A percentile compares a stretch with the other conserved stretches of the same genome.
Conservation (phyloP, 1,140 invertebrate genomes). For the Procambarus clarkii region DNA sequence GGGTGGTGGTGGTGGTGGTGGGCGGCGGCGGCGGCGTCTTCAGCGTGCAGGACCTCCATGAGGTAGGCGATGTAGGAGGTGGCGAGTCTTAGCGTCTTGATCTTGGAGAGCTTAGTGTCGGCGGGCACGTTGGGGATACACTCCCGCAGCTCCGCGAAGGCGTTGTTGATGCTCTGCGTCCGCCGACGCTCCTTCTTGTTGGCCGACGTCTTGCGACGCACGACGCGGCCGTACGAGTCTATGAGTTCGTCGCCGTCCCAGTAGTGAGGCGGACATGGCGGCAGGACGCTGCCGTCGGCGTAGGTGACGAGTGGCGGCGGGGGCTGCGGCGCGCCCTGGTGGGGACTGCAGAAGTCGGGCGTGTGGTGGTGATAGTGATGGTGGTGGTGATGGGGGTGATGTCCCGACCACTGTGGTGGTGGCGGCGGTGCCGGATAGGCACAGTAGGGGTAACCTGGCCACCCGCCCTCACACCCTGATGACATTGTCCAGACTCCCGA, state of each 20-base stretch:
- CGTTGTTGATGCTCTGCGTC: constrained; percentile 96
- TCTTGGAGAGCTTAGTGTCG: constrained; percentile 95
- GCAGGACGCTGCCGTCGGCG: constrained; percentile 34
- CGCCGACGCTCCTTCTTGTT: constrained; percentile 94
- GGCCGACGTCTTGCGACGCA: constrained; percentile 77
- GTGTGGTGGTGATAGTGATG: constrained; percentile 52
- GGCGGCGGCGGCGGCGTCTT: constrained; percentile 37
- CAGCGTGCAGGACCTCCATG: constrained; percentile 80
- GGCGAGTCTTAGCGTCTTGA: constrained; percentile 91
- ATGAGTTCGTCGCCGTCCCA: constrained; percentile 50
- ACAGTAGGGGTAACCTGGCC: constrained; percentile 61
- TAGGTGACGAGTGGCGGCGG: constrained; percentile 34
- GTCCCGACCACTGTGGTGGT: constrained; percentile 42
- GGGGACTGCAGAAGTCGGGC: neutral
- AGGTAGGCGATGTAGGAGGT: constrained; percentile 95
- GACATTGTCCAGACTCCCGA: constrained; percentile 69
- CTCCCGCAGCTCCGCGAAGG: constrained; percentile 92
- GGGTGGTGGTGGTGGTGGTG: neutral
- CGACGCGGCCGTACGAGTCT: constrained; percentile 48
- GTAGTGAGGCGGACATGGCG: constrained; percentile 44
- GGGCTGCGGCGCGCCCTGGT: constrained; percentile 22
- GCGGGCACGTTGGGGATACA: constrained; percentile 97
- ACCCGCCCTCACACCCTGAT: constrained; percentile 67
- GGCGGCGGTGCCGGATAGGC: constrained; percentile 53
- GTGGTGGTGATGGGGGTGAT: constrained; percentile 44